These are phyloP conservation scores for Cistogaster globosa DNA, from an alignment of 2,888 invertebrate genomes.

Conservation along the genomic window DNA sequence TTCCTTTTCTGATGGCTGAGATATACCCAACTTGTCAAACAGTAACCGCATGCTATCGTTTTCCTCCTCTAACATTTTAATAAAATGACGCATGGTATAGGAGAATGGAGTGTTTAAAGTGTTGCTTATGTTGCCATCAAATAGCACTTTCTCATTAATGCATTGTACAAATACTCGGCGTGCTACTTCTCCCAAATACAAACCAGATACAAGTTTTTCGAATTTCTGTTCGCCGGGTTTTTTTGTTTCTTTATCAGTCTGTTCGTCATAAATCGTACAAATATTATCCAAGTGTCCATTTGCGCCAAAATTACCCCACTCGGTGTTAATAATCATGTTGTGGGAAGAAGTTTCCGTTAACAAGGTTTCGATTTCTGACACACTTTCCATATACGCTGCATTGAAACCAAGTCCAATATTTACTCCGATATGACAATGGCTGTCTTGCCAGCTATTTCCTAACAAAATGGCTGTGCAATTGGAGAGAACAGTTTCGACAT, in stretches of 20 bases:
- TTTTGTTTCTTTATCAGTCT: slow-evolving; percentile 89
- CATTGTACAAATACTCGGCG: slow-evolving; percentile 91
- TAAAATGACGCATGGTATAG: slow-evolving; percentile 97
- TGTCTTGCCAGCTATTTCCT: slow-evolving; percentile 92
- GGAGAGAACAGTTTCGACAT: slow-evolving; percentile 89
- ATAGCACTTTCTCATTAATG: slow-evolving; percentile 86
- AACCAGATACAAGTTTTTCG: slow-evolving; percentile 98
- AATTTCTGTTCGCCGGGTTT: slow-evolving; percentile 91
- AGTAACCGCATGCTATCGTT: slow-evolving; percentile 90
- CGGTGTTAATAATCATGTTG: slow-evolving; percentile 89
- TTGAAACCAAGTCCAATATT: slow-evolving; percentile 92
- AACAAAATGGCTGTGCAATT: slow-evolving; percentile 96
- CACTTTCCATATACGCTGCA: slow-evolving; percentile 89
- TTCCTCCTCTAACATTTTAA: slow-evolving; percentile 95
- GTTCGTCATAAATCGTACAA: slow-evolving; percentile 88
- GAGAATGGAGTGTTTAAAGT: slow-evolving; percentile 78
- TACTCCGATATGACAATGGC: slow-evolving; percentile 90
- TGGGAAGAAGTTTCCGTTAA: slow-evolving; percentile 84
- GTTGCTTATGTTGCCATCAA: slow-evolving; percentile 68
- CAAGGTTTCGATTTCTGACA: slow-evolving; percentile 89
- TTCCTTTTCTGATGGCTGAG: slow-evolving; percentile 90
- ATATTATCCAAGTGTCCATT: slow-evolving; percentile 90
- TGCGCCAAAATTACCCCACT: slow-evolving; percentile 93
- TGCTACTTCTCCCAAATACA: slow-evolving; percentile 98
- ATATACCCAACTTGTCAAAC: slow-evolving; percentile 87